A percentile compares a stretch with the other conserved stretches of the same genome.
Conservation (phyloP, 2,113 vertebrate species). For the Phylloscopus trochiloides region DNA sequence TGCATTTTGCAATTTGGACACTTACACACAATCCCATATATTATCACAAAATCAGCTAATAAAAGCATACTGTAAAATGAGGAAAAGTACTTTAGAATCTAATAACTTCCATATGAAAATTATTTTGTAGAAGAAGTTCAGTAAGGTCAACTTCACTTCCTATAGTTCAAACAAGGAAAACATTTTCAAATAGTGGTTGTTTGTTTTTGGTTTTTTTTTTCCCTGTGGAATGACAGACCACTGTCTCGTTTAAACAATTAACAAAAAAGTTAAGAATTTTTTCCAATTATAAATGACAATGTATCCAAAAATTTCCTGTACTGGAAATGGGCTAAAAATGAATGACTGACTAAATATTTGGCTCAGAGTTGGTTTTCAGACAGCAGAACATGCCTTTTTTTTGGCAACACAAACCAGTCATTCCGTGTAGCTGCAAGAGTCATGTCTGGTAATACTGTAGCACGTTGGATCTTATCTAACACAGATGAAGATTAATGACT, state of each 20-base stretch:
- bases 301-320: constrained; percentile 20
- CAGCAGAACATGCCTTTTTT: background rate
- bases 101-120: background rate
- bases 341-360: constrained; percentile 22
- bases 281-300: constrained; percentile 22
- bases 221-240: background rate
- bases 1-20: background rate
- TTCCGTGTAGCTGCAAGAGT: background rate
- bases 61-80: background rate
- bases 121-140: background rate
- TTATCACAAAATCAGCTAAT: background rate
- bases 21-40: background rate
- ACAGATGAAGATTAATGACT: constrained; percentile 33
- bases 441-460: background rate
- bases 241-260: background rate
- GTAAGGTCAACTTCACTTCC: background rate
- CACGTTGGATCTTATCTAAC: constrained; percentile 8
- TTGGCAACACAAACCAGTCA: background rate
- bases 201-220: background rate
- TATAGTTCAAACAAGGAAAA: background rate
- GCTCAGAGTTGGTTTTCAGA: background rate
- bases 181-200: background rate
- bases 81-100: background rate
- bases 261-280: background rate
- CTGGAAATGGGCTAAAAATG: constrained; percentile 42